A percentile compares a stretch with the other conserved stretches of the same genome.
Conservation (phyloP, 1,140 invertebrate species). For the Cecropterus lyciades region DNA sequence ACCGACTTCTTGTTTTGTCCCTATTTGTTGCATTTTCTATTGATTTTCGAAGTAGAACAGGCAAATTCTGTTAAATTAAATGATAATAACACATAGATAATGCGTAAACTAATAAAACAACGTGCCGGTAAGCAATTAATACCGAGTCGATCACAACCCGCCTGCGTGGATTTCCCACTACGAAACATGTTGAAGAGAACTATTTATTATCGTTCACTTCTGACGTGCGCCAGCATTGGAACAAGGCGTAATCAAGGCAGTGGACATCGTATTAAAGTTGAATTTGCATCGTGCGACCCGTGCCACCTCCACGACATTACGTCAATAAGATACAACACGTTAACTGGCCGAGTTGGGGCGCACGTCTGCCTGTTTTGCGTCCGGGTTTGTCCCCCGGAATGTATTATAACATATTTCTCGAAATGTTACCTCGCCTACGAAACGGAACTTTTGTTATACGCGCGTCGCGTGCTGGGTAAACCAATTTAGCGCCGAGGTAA, state of each 20-base stretch:
- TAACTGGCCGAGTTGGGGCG: constrained; percentile 72
- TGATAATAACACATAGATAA: constrained; percentile 29
- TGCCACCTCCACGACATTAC: constrained; percentile 75
- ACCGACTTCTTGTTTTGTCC: no score
- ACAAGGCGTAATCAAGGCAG: constrained; percentile 51
- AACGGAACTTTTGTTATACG: constrained; percentile 32
- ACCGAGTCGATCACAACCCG: constrained; percentile 74
- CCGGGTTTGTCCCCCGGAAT: constrained; percentile 73
- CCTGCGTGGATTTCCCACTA: constrained; percentile 81
- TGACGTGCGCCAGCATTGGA: constrained; percentile 59
- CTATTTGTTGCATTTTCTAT: no score
- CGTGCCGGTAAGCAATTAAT: constrained; percentile 73
- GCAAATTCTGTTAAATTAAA: constrained; percentile 19
- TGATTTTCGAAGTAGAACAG: no score
- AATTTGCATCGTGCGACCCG: constrained; percentile 56
- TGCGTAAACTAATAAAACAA: constrained; percentile 68
- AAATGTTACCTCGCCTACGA: constrained; percentile 41
- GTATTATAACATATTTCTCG: constrained; percentile 55
- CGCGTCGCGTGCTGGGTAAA: constrained; percentile 34
- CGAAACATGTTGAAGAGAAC: constrained; percentile 75
- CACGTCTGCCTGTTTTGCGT: constrained; percentile 68
- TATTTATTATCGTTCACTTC: constrained; percentile 78
- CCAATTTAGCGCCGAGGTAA: constrained; percentile 38
- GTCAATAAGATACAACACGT: constrained; percentile 80
- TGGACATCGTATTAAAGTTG: constrained; percentile 53